Percentiles rank a stretch among this genome's conserved stretches.
Evolutionary conservation across 2,797 vertebrate genomes (phyloP).

Genomic region (Mycteria americana): DNA sequence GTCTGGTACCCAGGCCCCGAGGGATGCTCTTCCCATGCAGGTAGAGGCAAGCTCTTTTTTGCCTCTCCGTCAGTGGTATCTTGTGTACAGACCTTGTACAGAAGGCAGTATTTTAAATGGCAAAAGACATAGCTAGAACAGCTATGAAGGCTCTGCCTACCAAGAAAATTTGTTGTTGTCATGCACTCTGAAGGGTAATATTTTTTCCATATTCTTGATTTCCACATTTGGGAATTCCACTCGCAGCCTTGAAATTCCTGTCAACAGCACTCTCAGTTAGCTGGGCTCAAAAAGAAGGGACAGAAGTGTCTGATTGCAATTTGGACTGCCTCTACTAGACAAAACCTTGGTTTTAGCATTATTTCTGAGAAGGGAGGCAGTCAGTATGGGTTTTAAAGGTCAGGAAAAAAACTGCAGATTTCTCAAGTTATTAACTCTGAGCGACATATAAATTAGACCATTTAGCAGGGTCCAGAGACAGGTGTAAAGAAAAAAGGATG

Average conservation of each 20-base stretch:
- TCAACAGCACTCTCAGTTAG: background rate
- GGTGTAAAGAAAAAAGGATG: background rate
- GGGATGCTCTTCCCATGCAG: background rate
- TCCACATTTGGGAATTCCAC: background rate
- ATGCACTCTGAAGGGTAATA: background rate
- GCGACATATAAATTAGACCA: background rate
- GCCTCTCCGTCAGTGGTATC: background rate
- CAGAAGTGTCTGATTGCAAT: fast-evolving
- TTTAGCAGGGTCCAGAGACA: background rate
- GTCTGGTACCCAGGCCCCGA: background rate
- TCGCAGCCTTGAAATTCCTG: background rate
- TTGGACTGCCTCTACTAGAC: background rate
- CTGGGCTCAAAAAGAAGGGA: background rate
- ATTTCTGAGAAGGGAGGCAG: background rate
- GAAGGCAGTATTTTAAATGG: background rate
- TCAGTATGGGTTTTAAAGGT: background rate
- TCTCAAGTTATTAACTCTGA: background rate
- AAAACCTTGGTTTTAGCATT: background rate
- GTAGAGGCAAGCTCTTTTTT: background rate
- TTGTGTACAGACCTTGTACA: background rate
- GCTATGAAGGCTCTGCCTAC: background rate
- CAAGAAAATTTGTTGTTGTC: background rate
- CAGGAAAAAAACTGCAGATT: background rate
- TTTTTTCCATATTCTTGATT: background rate
- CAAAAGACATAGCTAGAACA: background rate